Base-by-base conservation (phyloP, 2,888 invertebrate genomes). In the Globia sparganii region DNA sequence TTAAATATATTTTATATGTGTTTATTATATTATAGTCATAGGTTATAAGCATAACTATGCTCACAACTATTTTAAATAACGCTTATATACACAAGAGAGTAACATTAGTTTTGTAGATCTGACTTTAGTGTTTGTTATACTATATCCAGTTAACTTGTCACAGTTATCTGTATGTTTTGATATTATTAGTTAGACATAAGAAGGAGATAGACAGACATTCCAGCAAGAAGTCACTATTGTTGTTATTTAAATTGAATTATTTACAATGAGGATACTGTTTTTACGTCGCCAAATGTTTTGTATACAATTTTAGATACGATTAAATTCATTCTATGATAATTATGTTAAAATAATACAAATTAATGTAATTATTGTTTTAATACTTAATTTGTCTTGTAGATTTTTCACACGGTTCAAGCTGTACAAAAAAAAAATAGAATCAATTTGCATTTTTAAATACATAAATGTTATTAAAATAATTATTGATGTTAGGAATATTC, bases 151-250 rank as follows among this genome's bases (percentile, higher is more conserved):
- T 37, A 18, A 78, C 49, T 37, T 28, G 31, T 40, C 28, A 40
- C 31, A 28, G 28, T 9, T 21, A 5, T 66, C 65, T 69, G 69
- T 61, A 67, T 84, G 13, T 58, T 69, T 69, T 49, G 8, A 43
- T 56, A 66, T 56, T 67, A 68, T 78, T 43, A 66, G 31, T 37
- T 62, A 70, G 28, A 56, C 37, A 37, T 72, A 81, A 66, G 40
- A 40, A 28, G 66, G 75, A 58, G 61, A 31, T 49, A 71, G 49
- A 40, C 34, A 11, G 8, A 46, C 81, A 69, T 84, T 81, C 73
- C 73, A 61, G n/a, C 49, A 31, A 31, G 9, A 43, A 66, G 1
- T 49, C 8, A 56, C n/a, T 46, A 6, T 46, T 53, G 4, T 79
- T 79, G 8, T 78, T 69, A 15, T 40, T 61, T 13, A n/a, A 59